These are phyloP conservation scores for Apistogramma diplotaenia DNA, from an alignment of 2,113 vertebrate species.

Conservation along the genomic window DNA sequence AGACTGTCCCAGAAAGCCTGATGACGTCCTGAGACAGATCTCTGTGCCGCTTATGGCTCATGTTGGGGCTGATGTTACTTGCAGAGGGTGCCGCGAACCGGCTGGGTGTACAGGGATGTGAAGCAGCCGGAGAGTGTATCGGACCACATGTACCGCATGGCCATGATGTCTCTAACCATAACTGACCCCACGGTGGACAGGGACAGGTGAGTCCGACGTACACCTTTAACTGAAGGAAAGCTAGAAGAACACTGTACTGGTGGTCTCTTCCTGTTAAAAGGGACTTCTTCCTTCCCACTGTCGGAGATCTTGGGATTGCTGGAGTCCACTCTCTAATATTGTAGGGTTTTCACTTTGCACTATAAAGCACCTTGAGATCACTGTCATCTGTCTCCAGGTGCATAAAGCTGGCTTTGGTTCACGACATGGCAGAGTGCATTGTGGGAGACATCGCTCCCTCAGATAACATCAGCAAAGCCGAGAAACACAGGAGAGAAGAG, in stretches of 20 bases:
- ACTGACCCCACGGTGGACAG: slow-evolving; percentile 86
- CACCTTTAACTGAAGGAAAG: background rate
- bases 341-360: background rate
- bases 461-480: slow-evolving; percentile 93
- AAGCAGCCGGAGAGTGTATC: slow-evolving; percentile 91
- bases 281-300: background rate
- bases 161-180: slow-evolving; percentile 90
- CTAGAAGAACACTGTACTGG: background rate
- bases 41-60: background rate
- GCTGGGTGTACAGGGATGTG: slow-evolving; percentile 93
- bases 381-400: slow-evolving; percentile 76
- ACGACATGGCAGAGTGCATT: slow-evolving; percentile 98
- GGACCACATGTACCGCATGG: slow-evolving; percentile 99
- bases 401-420: slow-evolving; percentile 90
- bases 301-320: background rate
- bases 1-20: background rate
- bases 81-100: slow-evolving; percentile 89
- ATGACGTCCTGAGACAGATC: background rate
- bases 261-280: background rate
- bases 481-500: slow-evolving; percentile 93
- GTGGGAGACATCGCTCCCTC: slow-evolving; percentile 97
- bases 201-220: slow-evolving; percentile 79
- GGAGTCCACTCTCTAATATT: background rate
- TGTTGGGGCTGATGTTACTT: background rate
- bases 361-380: background rate